phyloP scores from a whole-genome alignment of 2,113 vertebrate species.

The Vidua chalybeata region DNA sequence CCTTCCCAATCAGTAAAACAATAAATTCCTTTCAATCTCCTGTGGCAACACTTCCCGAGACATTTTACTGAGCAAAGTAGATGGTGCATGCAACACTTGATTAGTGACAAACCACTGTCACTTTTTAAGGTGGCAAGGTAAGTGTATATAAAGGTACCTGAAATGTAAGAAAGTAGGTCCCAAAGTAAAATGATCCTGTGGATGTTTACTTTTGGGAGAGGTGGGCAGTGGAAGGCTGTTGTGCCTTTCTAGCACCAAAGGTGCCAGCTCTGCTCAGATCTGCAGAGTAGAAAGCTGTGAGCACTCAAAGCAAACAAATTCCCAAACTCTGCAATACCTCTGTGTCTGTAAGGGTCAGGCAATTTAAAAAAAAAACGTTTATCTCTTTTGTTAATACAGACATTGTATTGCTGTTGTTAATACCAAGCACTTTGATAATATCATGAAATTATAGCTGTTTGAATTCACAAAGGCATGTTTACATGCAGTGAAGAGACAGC shows the following conservation, averaged over 20 bases:
- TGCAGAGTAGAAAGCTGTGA: not conserved
- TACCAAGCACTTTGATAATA: not conserved
- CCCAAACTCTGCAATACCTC: not conserved
- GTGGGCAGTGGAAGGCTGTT: not conserved
- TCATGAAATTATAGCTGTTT: not conserved
- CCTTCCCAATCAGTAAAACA: constrained; percentile 58
- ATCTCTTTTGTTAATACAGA: not conserved
- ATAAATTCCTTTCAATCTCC: constrained; percentile 56
- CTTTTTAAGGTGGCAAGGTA: not conserved
- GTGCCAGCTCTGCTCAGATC: not conserved
- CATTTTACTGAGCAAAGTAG: not conserved
- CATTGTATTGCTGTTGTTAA: not conserved
- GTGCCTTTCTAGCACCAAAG: not conserved
- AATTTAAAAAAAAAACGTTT: not conserved
- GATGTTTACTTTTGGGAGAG: not conserved
- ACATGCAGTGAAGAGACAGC: not conserved
- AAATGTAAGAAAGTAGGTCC: not conserved
- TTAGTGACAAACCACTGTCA: not conserved
- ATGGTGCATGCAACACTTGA: not conserved
- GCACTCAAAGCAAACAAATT: not conserved
- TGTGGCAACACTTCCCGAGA: not conserved
- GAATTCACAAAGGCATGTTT: not conserved
- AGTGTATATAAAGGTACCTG: not conserved
- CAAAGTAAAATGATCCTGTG: not conserved
- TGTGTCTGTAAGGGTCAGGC: not conserved